Evolutionary conservation across 2,113 vertebrate genomes (phyloP).

Genomic region (Ginglymostoma cirratum): DNA sequence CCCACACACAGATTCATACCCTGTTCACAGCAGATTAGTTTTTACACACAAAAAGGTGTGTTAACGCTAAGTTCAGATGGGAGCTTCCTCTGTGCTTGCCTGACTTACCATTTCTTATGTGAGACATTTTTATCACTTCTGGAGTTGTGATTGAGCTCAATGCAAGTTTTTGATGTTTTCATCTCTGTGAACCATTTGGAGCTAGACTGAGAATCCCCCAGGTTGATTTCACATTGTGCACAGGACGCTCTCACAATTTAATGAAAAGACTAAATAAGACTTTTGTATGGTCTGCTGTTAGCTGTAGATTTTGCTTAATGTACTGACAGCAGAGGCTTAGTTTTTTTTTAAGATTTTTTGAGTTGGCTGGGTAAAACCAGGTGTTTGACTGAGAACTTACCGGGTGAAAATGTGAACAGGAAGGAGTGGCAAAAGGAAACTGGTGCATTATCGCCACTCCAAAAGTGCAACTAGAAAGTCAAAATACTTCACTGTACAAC

Average conservation of each 20-base stretch:
- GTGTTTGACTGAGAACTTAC: background rate
- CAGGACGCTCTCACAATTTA: background rate
- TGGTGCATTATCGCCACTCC: background rate
- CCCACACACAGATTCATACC: no score
- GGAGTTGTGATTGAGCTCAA: background rate
- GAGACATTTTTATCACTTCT: background rate
- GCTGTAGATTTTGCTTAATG: background rate
- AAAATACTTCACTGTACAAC: background rate
- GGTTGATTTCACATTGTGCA: background rate
- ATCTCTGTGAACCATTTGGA: background rate
- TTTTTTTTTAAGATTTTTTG: background rate
- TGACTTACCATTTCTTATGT: background rate
- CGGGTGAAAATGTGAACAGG: background rate
- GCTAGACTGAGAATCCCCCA: background rate
- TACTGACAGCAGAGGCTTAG: background rate
- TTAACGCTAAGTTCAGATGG: background rate
- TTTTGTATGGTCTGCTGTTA: background rate
- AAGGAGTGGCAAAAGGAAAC: background rate
- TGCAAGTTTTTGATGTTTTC: background rate
- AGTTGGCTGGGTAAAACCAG: background rate
- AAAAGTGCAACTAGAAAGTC: background rate
- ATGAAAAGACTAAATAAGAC: background rate
- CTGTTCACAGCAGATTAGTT: no score
- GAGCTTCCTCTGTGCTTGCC: background rate
- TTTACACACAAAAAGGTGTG: background rate